These are phyloP conservation scores for Standfussiana lucernea DNA, from an alignment of 2,888 invertebrate species.

Conservation along the genomic window DNA sequence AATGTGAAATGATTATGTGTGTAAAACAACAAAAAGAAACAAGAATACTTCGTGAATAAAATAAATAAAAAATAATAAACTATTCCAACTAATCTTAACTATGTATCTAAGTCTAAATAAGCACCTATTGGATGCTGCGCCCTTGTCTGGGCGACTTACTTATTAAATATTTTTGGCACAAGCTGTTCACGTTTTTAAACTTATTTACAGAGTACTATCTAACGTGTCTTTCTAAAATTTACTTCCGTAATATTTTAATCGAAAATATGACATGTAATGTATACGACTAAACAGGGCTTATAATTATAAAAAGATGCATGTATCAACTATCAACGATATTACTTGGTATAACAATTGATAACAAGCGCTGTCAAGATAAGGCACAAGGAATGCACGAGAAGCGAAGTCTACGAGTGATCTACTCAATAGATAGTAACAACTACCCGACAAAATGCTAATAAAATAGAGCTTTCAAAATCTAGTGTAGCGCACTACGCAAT, in stretches of 20 bases:
- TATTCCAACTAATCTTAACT: conserved; percentile 12
- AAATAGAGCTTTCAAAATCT: neutral
- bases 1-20: neutral
- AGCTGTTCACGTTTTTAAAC: conserved; percentile 75
- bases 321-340: conserved; percentile 35
- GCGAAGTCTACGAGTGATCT: conserved; percentile 70
- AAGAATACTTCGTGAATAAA: conserved; percentile 19
- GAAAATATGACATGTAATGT: conserved; percentile 8
- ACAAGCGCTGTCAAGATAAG: conserved; percentile 76
- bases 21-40: neutral
- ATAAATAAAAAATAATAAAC: conserved; percentile 33
- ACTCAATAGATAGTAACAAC: conserved; percentile 51
- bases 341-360: conserved; percentile 38
- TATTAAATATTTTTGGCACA: conserved; percentile 76
- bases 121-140: conserved; percentile 55
- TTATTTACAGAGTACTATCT: conserved; percentile 68
- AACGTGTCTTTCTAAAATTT: conserved; percentile 26
- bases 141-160: conserved; percentile 35
- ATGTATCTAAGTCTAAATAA: conserved; percentile 43
- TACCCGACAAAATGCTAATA: conserved; percentile 35
- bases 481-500: too few relatives aligned
- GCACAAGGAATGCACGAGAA: conserved; percentile 89
- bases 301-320: conserved; percentile 34
- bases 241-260: neutral
- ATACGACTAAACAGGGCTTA: conserved; percentile 8